A percentile compares a stretch with the other conserved stretches of the same genome.
Conservation (phyloP, 2,797 vertebrate genomes). For the Urocyon cinereoargenteus region DNA sequence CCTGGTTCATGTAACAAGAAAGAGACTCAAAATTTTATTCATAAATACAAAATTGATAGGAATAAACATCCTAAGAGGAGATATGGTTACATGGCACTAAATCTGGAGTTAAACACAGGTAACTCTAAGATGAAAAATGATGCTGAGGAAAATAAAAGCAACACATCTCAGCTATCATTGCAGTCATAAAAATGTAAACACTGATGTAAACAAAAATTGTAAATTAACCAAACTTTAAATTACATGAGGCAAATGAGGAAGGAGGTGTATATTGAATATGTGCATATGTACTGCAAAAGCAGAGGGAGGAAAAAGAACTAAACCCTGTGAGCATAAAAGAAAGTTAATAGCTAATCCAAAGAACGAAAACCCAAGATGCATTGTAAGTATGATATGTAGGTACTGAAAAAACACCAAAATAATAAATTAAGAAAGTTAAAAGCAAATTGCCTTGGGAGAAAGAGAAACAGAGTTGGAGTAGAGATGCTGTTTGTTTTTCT, state of each 20-base stretch:
- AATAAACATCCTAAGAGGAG: constrained; percentile 30
- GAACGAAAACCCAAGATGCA: constrained; percentile 21
- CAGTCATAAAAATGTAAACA: constrained; percentile 39
- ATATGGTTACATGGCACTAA: neutral
- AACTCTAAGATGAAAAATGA: neutral
- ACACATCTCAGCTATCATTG: neutral
- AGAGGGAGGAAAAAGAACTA: neutral
- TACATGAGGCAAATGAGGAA: neutral
- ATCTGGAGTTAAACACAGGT: neutral
- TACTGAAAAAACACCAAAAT: neutral
- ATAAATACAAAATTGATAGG: neutral
- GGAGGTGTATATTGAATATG: neutral
- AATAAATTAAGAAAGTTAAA: neutral
- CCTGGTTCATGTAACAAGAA: neutral
- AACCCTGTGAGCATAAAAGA: neutral
- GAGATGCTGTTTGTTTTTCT: neutral
- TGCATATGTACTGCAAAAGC: neutral
- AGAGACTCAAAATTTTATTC: constrained; percentile 34
- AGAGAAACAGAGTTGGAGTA: neutral
- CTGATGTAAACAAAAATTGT: neutral
- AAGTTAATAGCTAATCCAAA: neutral
- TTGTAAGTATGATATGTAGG: neutral
- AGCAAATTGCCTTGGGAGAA: neutral
- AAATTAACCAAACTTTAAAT: constrained; percentile 41
- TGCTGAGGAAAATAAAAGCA: constrained; percentile 42